Conservation (phyloP, 1,140 invertebrate genomes). For the Eciton burchellii region DNA sequence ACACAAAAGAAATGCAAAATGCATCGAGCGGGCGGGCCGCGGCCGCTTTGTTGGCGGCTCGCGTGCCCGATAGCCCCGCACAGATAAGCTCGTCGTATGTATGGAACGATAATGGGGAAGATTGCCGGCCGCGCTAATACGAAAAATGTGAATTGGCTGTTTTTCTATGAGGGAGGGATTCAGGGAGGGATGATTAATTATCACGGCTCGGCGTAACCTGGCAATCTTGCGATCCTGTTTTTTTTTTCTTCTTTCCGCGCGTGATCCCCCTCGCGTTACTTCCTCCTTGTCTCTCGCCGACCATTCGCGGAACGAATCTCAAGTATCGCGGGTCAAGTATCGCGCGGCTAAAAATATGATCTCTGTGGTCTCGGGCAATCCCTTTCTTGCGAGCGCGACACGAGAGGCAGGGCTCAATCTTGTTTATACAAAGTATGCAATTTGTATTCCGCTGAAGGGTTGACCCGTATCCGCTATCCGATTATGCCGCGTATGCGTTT, state of each 20-base stretch:
- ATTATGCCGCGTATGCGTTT: constrained; percentile 54
- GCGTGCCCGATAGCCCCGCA: constrained; percentile 39
- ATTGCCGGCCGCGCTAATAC: constrained; percentile 42
- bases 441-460: constrained; percentile 69
- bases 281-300: background rate
- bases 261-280: constrained; percentile 18
- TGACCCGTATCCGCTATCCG: constrained; percentile 62
- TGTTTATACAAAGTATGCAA: constrained; percentile 73
- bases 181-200: constrained; percentile 37
- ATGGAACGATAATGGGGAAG: constrained; percentile 35
- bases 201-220: constrained; percentile 34
- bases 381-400: background rate
- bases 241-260: too few relatives aligned
- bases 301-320: background rate
- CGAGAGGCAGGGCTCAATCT: constrained; percentile 30
- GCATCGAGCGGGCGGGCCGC: constrained; percentile 7
- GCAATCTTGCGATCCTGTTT: constrained; percentile 22
- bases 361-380: background rate
- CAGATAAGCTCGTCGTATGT: constrained; percentile 40
- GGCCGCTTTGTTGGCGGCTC: constrained; percentile 39
- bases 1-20: constrained; percentile 38
- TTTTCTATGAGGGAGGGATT: too few relatives aligned
- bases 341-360: constrained; percentile 37
- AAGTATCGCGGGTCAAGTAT: background rate
- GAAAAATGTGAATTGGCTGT: constrained; percentile 11